A percentile compares a stretch with the other conserved stretches of the same genome.
Evolutionary conservation across 2,888 invertebrate genomes (phyloP).

Genomic region (Malthinus flaveolus): DNA sequence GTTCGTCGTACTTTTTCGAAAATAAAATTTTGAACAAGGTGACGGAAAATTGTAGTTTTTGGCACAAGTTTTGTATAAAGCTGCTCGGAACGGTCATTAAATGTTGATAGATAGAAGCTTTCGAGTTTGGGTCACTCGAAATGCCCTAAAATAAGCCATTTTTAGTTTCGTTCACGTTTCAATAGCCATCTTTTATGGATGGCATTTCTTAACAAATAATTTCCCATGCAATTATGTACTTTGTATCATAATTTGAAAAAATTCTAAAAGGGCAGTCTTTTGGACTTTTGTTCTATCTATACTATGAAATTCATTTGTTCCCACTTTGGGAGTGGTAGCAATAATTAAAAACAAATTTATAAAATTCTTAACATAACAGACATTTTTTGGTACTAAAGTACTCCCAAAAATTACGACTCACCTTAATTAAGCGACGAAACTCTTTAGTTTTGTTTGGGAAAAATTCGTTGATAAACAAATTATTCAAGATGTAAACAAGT

Average conservation of each 20-base stretch:
- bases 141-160: conserved; percentile 43
- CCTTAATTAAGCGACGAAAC: conserved; percentile 47
- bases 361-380: too few relatives aligned
- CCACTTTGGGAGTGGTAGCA: too few relatives aligned
- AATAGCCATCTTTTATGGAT: too few relatives aligned
- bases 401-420: conserved; percentile 33
- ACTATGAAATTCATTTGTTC: too few relatives aligned
- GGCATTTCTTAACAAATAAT: too few relatives aligned
- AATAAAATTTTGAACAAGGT: conserved; percentile 47
- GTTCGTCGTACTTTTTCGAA: conserved; percentile 30
- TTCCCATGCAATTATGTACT: too few relatives aligned
- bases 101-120: conserved; percentile 41
- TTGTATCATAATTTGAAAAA: too few relatives aligned
- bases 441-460: conserved; percentile 45
- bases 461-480: conserved; percentile 43
- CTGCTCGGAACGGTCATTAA: conserved; percentile 42
- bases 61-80: conserved; percentile 36
- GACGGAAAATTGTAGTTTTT: conserved; percentile 42
- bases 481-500: conserved; percentile 37
- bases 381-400: too few relatives aligned
- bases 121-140: conserved; percentile 34
- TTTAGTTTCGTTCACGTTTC: too few relatives aligned
- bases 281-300: too few relatives aligned
- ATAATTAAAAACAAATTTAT: conserved; percentile 14
- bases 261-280: too few relatives aligned